Evolutionary conservation across 2,888 invertebrate genomes (phyloP), one percentile per base, ranked within the genome.

Genomic region (Stenurella melanura): DNA sequence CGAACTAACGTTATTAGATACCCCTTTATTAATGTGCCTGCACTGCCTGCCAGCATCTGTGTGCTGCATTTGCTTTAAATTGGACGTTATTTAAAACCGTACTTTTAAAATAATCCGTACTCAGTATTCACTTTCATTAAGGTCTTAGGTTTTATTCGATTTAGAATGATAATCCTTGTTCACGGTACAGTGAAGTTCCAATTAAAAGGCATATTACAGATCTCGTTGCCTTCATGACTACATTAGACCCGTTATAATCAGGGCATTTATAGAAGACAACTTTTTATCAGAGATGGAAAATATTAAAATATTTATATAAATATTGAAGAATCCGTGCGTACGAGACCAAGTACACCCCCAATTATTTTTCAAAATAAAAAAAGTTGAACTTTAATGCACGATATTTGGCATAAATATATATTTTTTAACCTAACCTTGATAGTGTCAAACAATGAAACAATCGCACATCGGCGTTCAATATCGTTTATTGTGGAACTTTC

Each of bases 81-180:
- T 50, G 50, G 50, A 50, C 7, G 50, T 50, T n/a, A 50, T 50
- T 50, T 50, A 50, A n/a, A 50, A 50, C 50, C 15, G n/a, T 15
- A 50, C 50, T 50, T 50, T 50, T n/a, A 50, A 50, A 50, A 50
- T n/a, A n/a, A n/a, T 0, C 50, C n/a, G n/a, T 50, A n/a, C 30
- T 50, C 50, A 50, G 50, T 50, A 50, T 50, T 50, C 50, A 50
- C 50, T 50, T 50, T 50, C 50, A 50, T 50, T 50, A 50, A 15
- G 50, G 50, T 50, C 6, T 50, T n/a, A 50, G 50, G n/a, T 50
- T 50, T 50, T 50, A 50, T 50, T 15, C n/a, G 50, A 50, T n/a
- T 50, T n/a, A 15, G 50, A 50, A n/a, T n/a, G 50, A 50, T 50
- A 50, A 50, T 50, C 50, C 50, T 42, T 17, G 50, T n/a, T 50